These are phyloP conservation scores for Nyctibius bracteatus DNA, from an alignment of 2,113 vertebrate species.

Conservation along the genomic window DNA sequence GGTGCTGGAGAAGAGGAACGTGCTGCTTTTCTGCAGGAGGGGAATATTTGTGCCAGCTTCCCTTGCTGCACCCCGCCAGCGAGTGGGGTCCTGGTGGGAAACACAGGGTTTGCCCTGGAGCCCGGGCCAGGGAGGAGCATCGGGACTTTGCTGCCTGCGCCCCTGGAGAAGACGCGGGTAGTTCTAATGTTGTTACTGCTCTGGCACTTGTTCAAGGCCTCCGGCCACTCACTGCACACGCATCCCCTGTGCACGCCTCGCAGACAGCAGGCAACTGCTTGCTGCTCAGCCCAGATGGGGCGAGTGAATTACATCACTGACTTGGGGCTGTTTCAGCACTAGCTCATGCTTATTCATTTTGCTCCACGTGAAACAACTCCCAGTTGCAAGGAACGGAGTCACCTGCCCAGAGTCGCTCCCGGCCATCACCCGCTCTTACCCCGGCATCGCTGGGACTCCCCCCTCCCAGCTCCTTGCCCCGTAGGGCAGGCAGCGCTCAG, in stretches of 20 bases:
- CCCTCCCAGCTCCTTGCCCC: accelerated
- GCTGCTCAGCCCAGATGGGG: not conserved
- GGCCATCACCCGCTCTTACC: accelerated
- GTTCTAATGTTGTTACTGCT: not conserved
- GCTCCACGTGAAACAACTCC: not conserved
- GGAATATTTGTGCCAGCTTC: not conserved
- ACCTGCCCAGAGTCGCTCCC: not conserved
- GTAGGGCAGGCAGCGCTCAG: not conserved
- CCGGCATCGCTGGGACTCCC: not conserved
- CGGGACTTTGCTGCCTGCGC: not conserved
- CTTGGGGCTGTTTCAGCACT: not conserved
- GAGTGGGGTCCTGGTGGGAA: accelerated
- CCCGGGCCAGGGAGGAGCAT: not conserved
- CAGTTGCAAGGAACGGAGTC: not conserved
- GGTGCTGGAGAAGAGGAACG: not conserved
- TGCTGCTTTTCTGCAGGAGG: not conserved
- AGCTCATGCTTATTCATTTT: not conserved
- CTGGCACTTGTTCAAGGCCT: accelerated
- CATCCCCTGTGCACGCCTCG: accelerated
- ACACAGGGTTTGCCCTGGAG: not conserved
- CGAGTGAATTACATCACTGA: not conserved
- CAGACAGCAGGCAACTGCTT: not conserved
- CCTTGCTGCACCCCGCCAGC: not conserved
- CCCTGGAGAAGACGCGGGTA: accelerated
- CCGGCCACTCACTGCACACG: accelerated